A percentile compares a stretch with the other conserved stretches of the same genome.
These are phyloP conservation scores for Drosophila kanapiae DNA, from an alignment of 1,140 invertebrate species.

Conservation along the genomic window DNA sequence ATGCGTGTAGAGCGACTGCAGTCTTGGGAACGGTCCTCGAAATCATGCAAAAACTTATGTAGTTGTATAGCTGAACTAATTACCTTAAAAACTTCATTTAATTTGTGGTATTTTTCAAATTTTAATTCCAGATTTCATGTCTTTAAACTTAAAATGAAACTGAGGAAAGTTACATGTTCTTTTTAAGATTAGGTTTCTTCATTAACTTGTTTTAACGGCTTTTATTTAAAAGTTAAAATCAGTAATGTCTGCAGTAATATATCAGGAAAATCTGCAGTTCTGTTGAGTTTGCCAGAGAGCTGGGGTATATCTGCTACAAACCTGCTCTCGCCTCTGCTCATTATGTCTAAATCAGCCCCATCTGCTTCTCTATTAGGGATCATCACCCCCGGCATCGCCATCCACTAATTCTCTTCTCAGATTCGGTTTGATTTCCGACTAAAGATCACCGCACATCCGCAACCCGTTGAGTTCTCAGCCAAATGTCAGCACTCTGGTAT, in stretches of 20 bases:
- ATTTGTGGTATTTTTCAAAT: neutral
- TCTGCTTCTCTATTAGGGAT: constrained; percentile 6
- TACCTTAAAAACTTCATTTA: neutral
- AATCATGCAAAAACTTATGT: neutral
- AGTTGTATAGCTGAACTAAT: neutral
- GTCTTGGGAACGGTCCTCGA: neutral
- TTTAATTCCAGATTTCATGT: no score
- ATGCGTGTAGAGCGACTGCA: constrained; percentile 9
- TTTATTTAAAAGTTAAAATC: no score
- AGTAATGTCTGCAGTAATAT: no score
- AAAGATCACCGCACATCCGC: constrained; percentile 61
- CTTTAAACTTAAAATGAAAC: no score
- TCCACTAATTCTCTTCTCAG: constrained; percentile 24
- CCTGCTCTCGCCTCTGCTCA: neutral
- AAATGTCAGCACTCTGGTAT: constrained; percentile 60
- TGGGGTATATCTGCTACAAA: neutral
- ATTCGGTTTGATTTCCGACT: constrained; percentile 61
- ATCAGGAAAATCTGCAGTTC: neutral
- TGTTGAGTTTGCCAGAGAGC: neutral
- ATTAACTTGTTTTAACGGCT: neutral
- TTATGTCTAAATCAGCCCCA: constrained; percentile 33
- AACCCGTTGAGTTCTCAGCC: constrained; percentile 56
- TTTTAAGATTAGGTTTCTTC: no score
- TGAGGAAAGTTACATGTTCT: no score
- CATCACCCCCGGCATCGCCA: constrained; percentile 8